Conservation (phyloP, 2,888 invertebrate genomes). For the Melipona bicolor region DNA sequence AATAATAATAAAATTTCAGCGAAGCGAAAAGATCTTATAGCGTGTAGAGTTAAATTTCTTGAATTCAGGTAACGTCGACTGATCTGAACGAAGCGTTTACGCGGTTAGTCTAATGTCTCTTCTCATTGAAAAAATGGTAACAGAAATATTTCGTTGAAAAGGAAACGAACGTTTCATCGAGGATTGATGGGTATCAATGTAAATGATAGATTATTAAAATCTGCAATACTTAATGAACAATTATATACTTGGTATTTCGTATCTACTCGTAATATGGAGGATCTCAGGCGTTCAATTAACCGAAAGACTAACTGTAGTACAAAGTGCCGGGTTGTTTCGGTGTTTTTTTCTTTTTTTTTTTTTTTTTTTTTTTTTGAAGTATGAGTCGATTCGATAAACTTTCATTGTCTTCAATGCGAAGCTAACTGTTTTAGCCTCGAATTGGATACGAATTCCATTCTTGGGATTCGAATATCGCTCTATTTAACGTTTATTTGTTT, state of each 20-base stretch:
- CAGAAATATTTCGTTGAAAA: neutral
- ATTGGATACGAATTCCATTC: slow-evolving; percentile 24
- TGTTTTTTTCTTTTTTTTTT: neutral
- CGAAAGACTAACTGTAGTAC: neutral
- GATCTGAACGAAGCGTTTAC: neutral
- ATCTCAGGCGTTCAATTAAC: neutral
- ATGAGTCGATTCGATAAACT: slow-evolving; percentile 35
- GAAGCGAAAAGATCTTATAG: neutral
- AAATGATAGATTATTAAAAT: neutral
- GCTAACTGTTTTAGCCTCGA: neutral
- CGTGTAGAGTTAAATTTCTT: neutral
- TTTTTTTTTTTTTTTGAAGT: neutral
- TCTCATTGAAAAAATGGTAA: neutral
- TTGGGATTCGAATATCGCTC: slow-evolving; percentile 40
- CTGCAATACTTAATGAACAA: neutral
- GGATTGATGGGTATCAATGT: neutral
- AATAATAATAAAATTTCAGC: too few species aligned
- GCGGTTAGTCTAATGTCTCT: slow-evolving; percentile 14
- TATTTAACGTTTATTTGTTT: slow-evolving; percentile 16
- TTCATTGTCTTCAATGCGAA: slow-evolving; percentile 40
- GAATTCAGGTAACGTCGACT: neutral
- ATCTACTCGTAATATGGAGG: neutral
- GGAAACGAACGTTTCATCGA: neutral
- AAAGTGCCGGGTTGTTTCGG: neutral
- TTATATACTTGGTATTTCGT: neutral